Percentiles rank a stretch among this genome's conserved stretches.
These are phyloP conservation scores for Pungitius pungitius DNA, from an alignment of 2,113 vertebrate genomes.

Conservation along the genomic window DNA sequence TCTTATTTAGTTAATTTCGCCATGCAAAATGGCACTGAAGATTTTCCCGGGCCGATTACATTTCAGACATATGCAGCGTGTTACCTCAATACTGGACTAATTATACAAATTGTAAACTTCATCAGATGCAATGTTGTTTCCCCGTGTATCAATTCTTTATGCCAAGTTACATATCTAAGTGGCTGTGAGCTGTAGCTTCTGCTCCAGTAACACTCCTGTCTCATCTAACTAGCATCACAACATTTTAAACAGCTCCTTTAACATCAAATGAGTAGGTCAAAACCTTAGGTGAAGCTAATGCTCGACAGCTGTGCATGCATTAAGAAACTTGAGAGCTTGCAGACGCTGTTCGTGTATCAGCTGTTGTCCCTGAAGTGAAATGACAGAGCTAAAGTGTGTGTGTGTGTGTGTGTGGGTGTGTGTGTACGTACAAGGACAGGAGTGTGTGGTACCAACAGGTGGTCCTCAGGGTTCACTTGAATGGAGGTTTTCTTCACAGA, in stretches of 20 bases:
- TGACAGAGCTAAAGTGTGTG: constrained; percentile 59
- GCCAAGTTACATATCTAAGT: not conserved
- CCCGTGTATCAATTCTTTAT: not conserved
- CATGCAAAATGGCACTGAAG: too few species aligned
- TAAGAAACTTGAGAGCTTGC: constrained; percentile 70
- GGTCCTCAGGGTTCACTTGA: constrained; percentile 81
- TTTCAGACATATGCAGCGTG: too few species aligned
- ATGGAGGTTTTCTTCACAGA: constrained; percentile 83
- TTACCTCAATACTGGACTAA: too few species aligned
- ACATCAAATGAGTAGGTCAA: constrained; percentile 22
- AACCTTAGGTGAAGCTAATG: constrained; percentile 28
- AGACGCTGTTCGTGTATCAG: constrained; percentile 74
- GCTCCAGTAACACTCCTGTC: not conserved
- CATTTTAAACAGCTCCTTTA: constrained; percentile 14
- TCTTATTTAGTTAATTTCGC: not conserved
- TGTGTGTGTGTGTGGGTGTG: constrained; percentile 8
- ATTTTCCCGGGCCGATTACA: too few species aligned
- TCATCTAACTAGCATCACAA: not conserved
- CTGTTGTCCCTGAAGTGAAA: constrained; percentile 79
- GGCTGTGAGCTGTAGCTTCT: not conserved
- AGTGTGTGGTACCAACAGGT: constrained; percentile 84
- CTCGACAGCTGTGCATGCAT: constrained; percentile 45
- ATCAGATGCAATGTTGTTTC: not conserved
- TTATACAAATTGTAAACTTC: too few species aligned
- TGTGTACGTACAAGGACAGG: constrained; percentile 47